Percentiles rank a stretch among this genome's conserved stretches.
Conservation (phyloP, 2,797 vertebrate genomes). For the Corythornis leucogaster region DNA sequence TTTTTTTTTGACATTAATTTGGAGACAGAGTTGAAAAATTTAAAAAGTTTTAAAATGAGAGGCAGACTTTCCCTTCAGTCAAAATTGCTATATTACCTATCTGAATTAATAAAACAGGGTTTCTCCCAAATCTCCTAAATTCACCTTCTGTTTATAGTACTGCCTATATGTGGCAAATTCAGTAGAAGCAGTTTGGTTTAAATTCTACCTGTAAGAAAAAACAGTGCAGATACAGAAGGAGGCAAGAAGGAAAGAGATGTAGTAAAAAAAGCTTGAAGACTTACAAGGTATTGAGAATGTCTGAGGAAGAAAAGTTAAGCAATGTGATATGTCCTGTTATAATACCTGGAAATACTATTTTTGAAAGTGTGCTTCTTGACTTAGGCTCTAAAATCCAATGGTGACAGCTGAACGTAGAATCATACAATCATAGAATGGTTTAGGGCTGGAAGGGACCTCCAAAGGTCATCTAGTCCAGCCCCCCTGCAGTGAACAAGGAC, state of each 20-base stretch:
- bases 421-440: too few relatives aligned
- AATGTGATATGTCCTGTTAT: neutral
- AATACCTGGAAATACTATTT: neutral
- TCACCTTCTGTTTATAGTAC: neutral
- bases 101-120: neutral
- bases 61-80: neutral
- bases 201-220: slow-evolving; percentile 15
- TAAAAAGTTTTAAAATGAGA: neutral
- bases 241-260: neutral
- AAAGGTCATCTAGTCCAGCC: too few relatives aligned
- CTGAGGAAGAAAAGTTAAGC: neutral
- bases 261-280: neutral
- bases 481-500: too few relatives aligned
- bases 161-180: rapidly evolving
- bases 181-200: neutral
- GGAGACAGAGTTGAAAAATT: neutral
- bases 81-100: neutral
- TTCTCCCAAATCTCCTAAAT: neutral
- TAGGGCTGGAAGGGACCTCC: too few relatives aligned
- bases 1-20: neutral
- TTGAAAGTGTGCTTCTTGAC: neutral
- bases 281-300: neutral
- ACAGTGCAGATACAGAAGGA: neutral
- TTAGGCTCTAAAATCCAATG: neutral
- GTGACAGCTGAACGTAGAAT: neutral